Evolutionary conservation across 2,113 vertebrate genomes (phyloP).

Genomic region (Pomatorhinus ruficollis): DNA sequence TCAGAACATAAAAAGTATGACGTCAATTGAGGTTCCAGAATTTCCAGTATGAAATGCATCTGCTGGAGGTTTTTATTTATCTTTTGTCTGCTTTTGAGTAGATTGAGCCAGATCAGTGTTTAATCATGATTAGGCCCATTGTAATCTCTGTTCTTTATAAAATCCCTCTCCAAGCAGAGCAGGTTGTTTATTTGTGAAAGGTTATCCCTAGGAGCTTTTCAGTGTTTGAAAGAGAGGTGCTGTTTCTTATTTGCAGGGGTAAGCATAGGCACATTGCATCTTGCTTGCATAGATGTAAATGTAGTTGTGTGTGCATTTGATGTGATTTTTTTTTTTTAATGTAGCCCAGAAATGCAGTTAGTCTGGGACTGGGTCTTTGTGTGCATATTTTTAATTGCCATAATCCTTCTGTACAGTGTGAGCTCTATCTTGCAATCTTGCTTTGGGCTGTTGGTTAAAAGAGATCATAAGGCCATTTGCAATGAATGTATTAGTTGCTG

Average conservation of each 20-base stretch:
- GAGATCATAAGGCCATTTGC: neutral
- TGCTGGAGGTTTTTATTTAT: slow-evolving; percentile 54
- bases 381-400: neutral
- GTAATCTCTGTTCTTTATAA: slow-evolving; percentile 33
- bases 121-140: slow-evolving; percentile 57
- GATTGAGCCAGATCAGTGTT: slow-evolving; percentile 55
- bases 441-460: neutral
- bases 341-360: neutral
- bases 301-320: neutral
- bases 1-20: slow-evolving; percentile 53
- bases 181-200: slow-evolving; percentile 43
- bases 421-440: neutral
- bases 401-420: neutral
- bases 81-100: slow-evolving; percentile 47
- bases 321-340: neutral
- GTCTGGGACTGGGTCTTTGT: neutral
- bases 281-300: neutral
- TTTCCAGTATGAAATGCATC: slow-evolving; percentile 55
- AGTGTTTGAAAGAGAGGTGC: neutral
- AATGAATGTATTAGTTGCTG: neutral
- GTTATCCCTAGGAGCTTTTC: neutral
- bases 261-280: rapidly evolving
- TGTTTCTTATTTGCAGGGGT: neutral
- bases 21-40: slow-evolving; percentile 50
- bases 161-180: slow-evolving; percentile 22